Evolutionary conservation across 2,797 vertebrate genomes (phyloP), one percentile per base, ranked within the genome.

Genomic region (Artibeus lituratus): DNA sequence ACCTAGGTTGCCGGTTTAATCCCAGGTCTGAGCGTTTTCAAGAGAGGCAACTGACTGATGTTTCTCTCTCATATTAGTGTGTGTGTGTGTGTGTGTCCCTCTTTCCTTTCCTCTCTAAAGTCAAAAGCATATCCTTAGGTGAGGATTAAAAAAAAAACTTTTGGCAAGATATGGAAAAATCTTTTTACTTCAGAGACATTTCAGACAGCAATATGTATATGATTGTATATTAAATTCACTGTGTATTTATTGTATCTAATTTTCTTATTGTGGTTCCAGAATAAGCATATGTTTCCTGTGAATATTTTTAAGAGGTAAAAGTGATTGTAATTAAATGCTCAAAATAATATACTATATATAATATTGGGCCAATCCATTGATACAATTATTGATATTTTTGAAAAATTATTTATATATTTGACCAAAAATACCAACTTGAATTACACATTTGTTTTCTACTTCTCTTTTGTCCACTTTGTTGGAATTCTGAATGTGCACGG

Each of bases 361-460:
- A 83, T 90, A 87, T 67, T 96, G 37, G 47, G 37, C 77, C 70
- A 72, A n/a, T 97, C 94, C 96, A 81, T 82, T 83, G 47, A 95
- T 73, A 44, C 37, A 94, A 90, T 95, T 67, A 94, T 80, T 29
- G 0, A 87, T 97, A 98, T 91, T 35, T 97, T 65, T 97, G 94
- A 97, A 97, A 97, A 97, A 91, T 65, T 26, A 93, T 95, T 97
- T 97, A 92, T 94, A 49, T 10, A 24, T 62, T 67, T 97, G 91
- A 97, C 97, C 97, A 98, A 98, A 97, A 98, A 93, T 95, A 97
- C 96, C 95, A 98, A 90, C 24, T 95, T 97, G 89, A 97, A 93
- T 93, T 91, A 97, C 77, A 90, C 6, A 94, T 87, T 59, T 96
- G 44, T 87, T 97, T 98, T 96, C 89, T 11, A 51, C 51, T 97